Conservation (phyloP, 92 coral and sea anemone species). For the Paragorgia papillata region DNA sequence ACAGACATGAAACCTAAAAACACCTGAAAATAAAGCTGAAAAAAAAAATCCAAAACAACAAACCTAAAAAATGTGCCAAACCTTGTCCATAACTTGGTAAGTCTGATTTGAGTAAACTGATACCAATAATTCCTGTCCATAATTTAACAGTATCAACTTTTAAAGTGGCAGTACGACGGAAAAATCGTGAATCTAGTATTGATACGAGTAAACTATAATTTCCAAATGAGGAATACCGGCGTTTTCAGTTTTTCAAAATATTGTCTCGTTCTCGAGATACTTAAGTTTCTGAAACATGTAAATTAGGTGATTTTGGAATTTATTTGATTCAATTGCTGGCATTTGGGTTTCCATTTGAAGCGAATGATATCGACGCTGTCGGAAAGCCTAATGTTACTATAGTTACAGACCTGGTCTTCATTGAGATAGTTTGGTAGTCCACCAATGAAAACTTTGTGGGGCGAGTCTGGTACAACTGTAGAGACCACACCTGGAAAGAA, state of each 20-base stretch:
- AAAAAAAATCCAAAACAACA: neutral
- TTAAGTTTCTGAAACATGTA: too few species aligned
- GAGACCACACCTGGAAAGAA: constrained; percentile 82
- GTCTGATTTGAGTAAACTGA: neutral
- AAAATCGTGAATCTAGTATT: too few species aligned
- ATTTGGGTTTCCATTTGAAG: constrained; percentile 19
- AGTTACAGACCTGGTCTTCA: constrained; percentile 86
- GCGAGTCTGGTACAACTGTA: constrained; percentile 96
- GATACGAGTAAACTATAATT: too few species aligned
- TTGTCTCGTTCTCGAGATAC: too few species aligned
- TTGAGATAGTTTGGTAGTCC: constrained; percentile 95
- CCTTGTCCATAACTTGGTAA: constrained; percentile 27
- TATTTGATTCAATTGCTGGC: constrained; percentile 28
- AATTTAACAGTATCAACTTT: too few species aligned
- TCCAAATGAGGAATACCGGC: too few species aligned
- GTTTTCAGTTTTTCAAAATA: too few species aligned
- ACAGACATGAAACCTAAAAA: neutral
- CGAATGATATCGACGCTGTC: neutral
- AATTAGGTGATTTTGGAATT: too few species aligned
- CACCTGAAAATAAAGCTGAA: neutral
- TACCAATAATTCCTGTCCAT: too few species aligned
- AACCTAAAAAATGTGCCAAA: neutral
- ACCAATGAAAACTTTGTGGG: constrained; percentile 97
- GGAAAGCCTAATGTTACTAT: neutral
- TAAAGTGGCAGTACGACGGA: too few species aligned